A percentile compares a stretch with the other conserved stretches of the same genome.
Evolutionary conservation across 2,888 invertebrate species (phyloP).

Genomic region (Rhagonycha fulva): DNA sequence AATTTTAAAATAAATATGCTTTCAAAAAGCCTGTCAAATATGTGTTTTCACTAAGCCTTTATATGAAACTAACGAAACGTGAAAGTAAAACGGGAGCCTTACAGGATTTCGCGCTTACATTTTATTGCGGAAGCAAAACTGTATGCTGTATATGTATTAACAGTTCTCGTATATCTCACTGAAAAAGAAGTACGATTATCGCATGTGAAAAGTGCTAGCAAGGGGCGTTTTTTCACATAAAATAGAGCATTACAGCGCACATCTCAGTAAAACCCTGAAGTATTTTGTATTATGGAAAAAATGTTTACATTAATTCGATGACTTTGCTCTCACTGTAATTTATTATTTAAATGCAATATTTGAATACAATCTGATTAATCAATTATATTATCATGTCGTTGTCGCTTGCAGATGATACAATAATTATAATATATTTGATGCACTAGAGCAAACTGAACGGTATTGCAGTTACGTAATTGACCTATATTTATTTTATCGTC

Average conservation of each 20-base stretch:
- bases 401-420: not conserved
- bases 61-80: conserved; percentile 11
- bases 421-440: not conserved
- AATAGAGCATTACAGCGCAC: not conserved
- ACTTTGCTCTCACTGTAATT: not conserved
- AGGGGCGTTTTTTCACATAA: not conserved
- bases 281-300: not conserved
- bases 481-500: no score
- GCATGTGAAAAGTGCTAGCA: not conserved
- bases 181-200: not conserved
- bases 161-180: not conserved
- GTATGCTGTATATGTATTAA: not conserved
- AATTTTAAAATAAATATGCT: not conserved
- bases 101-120: conserved; percentile 12
- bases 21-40: not conserved
- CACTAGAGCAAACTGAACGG: not conserved
- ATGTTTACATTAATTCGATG: not conserved
- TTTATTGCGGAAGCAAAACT: conserved; percentile 8
- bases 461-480: no score
- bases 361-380: not conserved
- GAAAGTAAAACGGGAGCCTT: conserved; percentile 7
- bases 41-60: not conserved
- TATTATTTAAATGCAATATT: not conserved
- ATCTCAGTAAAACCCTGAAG: not conserved
- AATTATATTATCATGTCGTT: not conserved